Conservation (phyloP, 2,797 vertebrate species). For the Siniperca scherzeri region DNA sequence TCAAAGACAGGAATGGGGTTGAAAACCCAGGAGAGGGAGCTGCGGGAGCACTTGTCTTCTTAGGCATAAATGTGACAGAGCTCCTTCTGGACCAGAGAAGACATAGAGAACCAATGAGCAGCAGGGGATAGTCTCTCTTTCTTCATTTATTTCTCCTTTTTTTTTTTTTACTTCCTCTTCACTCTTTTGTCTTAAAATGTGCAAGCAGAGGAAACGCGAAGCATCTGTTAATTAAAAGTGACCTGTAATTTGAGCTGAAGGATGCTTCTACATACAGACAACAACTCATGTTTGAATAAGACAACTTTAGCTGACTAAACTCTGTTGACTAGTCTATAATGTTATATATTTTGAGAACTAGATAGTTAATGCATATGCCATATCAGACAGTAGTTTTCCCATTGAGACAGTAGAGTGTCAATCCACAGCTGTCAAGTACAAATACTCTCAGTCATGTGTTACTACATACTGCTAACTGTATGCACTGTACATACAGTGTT, state of each 20-base stretch:
- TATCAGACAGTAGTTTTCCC: constrained; percentile 1
- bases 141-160: constrained; percentile 51
- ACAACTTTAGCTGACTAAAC: not conserved
- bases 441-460: not conserved
- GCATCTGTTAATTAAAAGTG: constrained; percentile 72
- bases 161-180: constrained; percentile 28
- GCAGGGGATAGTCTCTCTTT: constrained; percentile 58
- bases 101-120: constrained; percentile 70
- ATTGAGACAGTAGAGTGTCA: constrained; percentile 8
- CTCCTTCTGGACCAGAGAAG: constrained; percentile 78
- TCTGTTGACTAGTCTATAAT: not conserved
- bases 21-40: constrained; percentile 82
- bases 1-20: constrained; percentile 80
- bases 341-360: not conserved
- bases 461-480: not conserved
- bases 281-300: constrained; percentile 11
- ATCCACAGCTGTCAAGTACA: not conserved
- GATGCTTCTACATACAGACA: not conserved
- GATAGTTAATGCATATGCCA: not conserved
- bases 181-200: constrained; percentile 52
- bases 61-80: constrained; percentile 80
- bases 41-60: constrained; percentile 79
- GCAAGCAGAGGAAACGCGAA: constrained; percentile 33
- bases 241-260: constrained; percentile 45
- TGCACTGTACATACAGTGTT: not conserved